Base-by-base conservation (phyloP, 2,113 vertebrate genomes). In the Noctilio leporinus region DNA sequence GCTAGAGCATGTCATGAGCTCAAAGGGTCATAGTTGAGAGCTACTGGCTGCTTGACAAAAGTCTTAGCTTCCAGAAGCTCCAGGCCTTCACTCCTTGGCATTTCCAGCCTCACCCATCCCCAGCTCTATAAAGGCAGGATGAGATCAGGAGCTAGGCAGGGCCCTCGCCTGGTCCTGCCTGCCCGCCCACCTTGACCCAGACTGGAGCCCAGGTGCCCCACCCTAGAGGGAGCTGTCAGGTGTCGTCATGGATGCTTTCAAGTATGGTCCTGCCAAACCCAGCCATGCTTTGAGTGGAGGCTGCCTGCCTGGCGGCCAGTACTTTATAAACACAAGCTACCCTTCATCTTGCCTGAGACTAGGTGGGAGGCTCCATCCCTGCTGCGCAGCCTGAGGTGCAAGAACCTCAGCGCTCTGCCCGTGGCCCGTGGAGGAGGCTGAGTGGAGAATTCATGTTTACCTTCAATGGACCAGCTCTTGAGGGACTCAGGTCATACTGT, bases 81-180 rank as follows among this genome's bases (percentile, higher is more conserved):
- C 67, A 59, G 40, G 82, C 43, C 49, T 91, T 89, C 14, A 45
- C 43, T 45, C 55, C 47, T 30, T 30, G 30, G 53, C 45, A 24
- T 1, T 30, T 78, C 76, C 43, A 67, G 73, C 91, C 83, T 22
- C 86, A 91, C 93, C 93, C 51, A 40, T 5, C 45, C 40, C 47
- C 38, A 85, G 53, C 85, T 88, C 78, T 84, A 59, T 93, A 93
- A 96, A 87, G 43, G 47, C 7, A 0, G 12, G 45, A 17, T 97
- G 95, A 97, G 82, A 35, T 95, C 92, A 96, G 90, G 49, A 94
- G 73, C n/a, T 40, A 64, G 72, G 77, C 69, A 95, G 82, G 55
- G 53, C 64, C 55, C 12, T 92, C 47, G 20, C 69, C 75, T 0
- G 20, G 24, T 86, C 53, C 51, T 96, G 65, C 94, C 82, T 92